Evolutionary conservation across 2,888 invertebrate species (phyloP).

Genomic region (Podabrus alpinus): DNA sequence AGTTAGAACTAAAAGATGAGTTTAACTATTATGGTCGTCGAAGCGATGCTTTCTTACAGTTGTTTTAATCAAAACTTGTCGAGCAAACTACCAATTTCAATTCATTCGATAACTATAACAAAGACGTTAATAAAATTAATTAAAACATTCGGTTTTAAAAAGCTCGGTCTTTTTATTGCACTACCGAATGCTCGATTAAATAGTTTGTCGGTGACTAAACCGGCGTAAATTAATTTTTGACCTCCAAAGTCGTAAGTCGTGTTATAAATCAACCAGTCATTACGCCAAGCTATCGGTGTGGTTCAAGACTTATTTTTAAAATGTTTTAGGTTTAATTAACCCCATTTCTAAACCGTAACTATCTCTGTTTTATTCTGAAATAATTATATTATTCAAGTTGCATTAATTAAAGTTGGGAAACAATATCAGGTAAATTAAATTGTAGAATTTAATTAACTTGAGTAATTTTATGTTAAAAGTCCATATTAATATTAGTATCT

Average conservation of each 20-base stretch:
- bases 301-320: not conserved
- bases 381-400: not conserved
- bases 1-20: slow-evolving; percentile 22
- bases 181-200: not conserved
- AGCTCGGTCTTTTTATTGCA: not conserved
- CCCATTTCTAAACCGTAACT: not conserved
- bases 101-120: slow-evolving; percentile 14
- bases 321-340: not conserved
- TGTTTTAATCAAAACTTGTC: slow-evolving; percentile 28
- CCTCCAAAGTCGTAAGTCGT: no score
- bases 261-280: no score
- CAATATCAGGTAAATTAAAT: not conserved
- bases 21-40: slow-evolving; percentile 25
- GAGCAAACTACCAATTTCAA: slow-evolving; percentile 11
- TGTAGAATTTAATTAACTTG: not conserved
- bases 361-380: not conserved
- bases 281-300: no score
- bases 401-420: not conserved
- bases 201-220: not conserved
- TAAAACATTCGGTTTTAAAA: not conserved
- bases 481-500: not conserved
- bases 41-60: slow-evolving; percentile 28
- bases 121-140: not conserved
- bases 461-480: not conserved
- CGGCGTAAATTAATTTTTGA: not conserved